phyloP scores from a whole-genome alignment of 2,113 vertebrate genomes.

The Eublepharis macularius region DNA sequence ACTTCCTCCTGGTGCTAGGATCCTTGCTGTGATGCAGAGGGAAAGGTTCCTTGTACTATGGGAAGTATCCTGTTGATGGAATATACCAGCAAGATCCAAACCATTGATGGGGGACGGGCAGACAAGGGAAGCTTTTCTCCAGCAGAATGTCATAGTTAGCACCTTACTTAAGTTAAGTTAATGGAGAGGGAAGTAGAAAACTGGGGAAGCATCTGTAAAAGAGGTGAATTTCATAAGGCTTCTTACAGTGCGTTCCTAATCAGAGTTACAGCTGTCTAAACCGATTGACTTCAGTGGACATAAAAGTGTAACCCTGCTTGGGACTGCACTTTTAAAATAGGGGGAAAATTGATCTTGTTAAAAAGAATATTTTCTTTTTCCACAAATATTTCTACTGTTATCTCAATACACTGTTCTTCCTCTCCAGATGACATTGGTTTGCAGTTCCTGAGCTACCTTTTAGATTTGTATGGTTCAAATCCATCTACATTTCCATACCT shows the following conservation, averaged over 20 bases:
- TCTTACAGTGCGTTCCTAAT: too few relatives aligned
- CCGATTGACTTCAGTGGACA: too few relatives aligned
- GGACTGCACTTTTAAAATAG: not conserved
- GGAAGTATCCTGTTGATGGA: too few relatives aligned
- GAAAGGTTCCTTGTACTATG: too few relatives aligned
- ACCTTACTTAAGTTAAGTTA: not conserved
- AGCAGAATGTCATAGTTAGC: not conserved
- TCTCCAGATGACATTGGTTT: slow-evolving; percentile 73
- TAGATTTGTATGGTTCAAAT: slow-evolving; percentile 72
- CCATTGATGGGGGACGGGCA: not conserved
- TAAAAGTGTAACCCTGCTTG: too few relatives aligned
- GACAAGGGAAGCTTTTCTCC: not conserved
- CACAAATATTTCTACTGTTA: not conserved
- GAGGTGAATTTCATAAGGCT: not conserved
- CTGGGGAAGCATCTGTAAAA: not conserved
- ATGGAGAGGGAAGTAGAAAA: too few relatives aligned
- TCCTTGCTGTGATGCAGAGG: too few relatives aligned
- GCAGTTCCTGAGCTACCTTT: slow-evolving; percentile 72
- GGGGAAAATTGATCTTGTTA: not conserved
- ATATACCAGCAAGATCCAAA: too few relatives aligned
- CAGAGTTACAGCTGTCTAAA: too few relatives aligned
- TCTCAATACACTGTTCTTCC: slow-evolving; percentile 23
- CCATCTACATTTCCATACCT: slow-evolving; percentile 69
- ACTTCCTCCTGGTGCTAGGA: too few relatives aligned
- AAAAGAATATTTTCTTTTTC: not conserved